Evolutionary conservation across 1,140 invertebrate genomes (phyloP).

Genomic region (Drosophila varians): DNA sequence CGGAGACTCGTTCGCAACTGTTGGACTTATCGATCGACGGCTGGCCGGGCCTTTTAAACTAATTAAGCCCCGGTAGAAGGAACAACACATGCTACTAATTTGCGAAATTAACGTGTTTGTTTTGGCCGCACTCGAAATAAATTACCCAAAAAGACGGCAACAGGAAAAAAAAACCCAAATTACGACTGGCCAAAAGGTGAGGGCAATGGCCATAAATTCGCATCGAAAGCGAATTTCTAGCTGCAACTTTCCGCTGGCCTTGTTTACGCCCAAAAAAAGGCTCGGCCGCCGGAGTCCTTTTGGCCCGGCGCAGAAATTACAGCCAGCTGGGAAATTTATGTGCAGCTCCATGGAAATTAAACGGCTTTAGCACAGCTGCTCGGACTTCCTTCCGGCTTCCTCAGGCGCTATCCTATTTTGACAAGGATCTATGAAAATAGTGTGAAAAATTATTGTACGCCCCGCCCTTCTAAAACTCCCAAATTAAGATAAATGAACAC

Average conservation of each 20-base stretch:
- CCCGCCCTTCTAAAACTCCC: slow-evolving; percentile 31
- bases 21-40: slow-evolving; percentile 69
- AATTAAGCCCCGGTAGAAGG: slow-evolving; percentile 58
- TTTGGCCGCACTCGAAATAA: slow-evolving; percentile 63
- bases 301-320: slow-evolving; percentile 42
- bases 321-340: slow-evolving; percentile 66
- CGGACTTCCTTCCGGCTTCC: slow-evolving; percentile 47
- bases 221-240: slow-evolving; percentile 56
- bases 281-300: slow-evolving; percentile 17
- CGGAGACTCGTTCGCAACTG: slow-evolving; percentile 61
- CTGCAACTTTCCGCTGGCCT: slow-evolving; percentile 59
- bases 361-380: slow-evolving; percentile 52
- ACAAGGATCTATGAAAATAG: slow-evolving; percentile 59
- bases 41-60: slow-evolving; percentile 66
- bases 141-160: slow-evolving; percentile 29
- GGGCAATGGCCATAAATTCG: slow-evolving; percentile 68
- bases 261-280: slow-evolving; percentile 60
- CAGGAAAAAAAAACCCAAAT: slow-evolving; percentile 25
- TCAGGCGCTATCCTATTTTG: slow-evolving; percentile 34
- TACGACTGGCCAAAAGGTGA: slow-evolving; percentile 39
- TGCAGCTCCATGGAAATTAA: slow-evolving; percentile 67
- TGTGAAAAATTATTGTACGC: slow-evolving; percentile 61
- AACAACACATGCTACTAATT: slow-evolving; percentile 76
- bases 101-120: slow-evolving; percentile 72
- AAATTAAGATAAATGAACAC: slow-evolving; percentile 71